Conservation (phyloP, 2,113 vertebrate species). For the Origma solitaria region DNA sequence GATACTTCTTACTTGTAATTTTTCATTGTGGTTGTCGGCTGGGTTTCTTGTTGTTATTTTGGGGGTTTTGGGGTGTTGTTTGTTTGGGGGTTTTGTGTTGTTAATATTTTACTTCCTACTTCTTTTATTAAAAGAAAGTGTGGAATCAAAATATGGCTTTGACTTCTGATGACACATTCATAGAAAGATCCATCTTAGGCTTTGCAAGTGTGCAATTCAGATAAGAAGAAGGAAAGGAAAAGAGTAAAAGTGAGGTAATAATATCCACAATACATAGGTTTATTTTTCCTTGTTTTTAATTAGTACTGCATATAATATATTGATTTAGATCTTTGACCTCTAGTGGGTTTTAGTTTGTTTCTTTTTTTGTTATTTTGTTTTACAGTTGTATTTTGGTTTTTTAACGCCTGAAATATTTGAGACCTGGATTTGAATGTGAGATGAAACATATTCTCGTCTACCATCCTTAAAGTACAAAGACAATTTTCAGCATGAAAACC, state of each 20-base stretch:
- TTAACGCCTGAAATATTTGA: neutral
- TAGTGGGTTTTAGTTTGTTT: neutral
- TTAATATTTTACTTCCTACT: neutral
- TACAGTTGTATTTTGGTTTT: neutral
- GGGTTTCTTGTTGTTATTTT: neutral
- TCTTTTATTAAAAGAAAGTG: neutral
- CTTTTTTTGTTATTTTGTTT: neutral
- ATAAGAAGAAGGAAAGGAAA: neutral
- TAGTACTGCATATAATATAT: neutral
- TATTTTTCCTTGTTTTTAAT: neutral
- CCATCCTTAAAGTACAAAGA: neutral
- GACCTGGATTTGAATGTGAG: neutral
- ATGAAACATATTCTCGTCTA: neutral
- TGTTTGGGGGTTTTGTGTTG: neutral
- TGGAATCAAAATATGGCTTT: neutral
- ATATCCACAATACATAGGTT: neutral
- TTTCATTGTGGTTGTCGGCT: neutral
- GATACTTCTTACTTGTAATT: neutral
- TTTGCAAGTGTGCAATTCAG: neutral
- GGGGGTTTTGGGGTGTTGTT: rapidly evolving
- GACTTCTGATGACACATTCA: neutral
- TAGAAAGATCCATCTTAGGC: neutral
- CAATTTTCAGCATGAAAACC: neutral
- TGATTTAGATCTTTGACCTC: neutral
- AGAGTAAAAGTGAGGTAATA: neutral